Conservation (phyloP, 2,797 vertebrate species). For the Carduelis carduelis region DNA sequence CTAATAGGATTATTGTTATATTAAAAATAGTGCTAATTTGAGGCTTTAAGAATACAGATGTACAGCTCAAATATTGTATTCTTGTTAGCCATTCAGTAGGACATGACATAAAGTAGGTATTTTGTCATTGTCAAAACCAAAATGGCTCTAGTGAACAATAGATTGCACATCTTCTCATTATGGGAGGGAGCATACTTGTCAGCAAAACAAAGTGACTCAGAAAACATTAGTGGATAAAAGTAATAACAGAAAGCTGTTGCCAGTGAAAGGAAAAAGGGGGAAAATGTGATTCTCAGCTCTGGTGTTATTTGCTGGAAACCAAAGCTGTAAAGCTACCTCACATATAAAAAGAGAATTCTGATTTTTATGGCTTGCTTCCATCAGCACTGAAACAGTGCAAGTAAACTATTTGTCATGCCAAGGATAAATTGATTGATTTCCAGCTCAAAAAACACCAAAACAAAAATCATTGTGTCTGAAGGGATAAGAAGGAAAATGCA, state of each 20-base stretch:
- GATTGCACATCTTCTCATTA: not conserved
- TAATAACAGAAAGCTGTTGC: not conserved
- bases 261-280: not conserved
- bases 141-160: conserved; percentile 23
- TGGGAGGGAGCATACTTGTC: not conserved
- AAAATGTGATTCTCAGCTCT: not conserved
- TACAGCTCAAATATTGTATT: not conserved
- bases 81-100: conserved; percentile 10
- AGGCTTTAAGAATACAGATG: conserved; percentile 31
- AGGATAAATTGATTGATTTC: not conserved
- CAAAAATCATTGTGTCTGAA: not conserved
- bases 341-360: not conserved
- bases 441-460: not conserved
- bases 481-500: not conserved
- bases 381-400: not conserved
- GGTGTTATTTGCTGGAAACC: not conserved
- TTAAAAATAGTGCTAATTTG: conserved; percentile 57
- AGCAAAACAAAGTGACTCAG: not conserved
- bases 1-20: conserved; percentile 45
- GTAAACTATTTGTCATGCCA: not conserved
- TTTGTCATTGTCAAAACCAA: conserved; percentile 45
- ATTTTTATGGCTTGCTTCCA: not conserved
- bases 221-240: not conserved
- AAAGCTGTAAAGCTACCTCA: not conserved
- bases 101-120: conserved; percentile 26